Percentiles rank a stretch among this genome's conserved stretches.
Evolutionary conservation across 2,797 vertebrate species (phyloP).

Genomic region (Gymnocypris eckloni): DNA sequence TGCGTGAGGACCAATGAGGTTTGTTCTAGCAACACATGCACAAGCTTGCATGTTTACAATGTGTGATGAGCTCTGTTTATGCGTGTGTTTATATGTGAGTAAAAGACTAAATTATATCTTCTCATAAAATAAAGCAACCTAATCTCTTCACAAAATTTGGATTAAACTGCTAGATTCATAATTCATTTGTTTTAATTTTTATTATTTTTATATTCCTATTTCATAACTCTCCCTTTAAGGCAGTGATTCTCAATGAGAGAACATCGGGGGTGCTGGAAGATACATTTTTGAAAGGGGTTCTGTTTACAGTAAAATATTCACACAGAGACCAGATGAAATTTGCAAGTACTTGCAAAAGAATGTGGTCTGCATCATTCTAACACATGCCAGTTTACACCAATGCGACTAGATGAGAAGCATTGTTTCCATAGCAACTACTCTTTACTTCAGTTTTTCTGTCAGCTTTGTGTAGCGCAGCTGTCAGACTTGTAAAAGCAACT

Average conservation of each 20-base stretch:
- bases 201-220: background rate
- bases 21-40: background rate
- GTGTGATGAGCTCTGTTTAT: background rate
- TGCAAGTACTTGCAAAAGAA: background rate
- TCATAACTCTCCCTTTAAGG: background rate
- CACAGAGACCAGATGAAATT: background rate
- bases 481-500: background rate
- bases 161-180: background rate
- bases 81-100: background rate
- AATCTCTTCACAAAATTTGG: background rate
- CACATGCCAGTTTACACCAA: slow-evolving; percentile 4
- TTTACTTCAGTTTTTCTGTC: slow-evolving; percentile 21
- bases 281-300: background rate
- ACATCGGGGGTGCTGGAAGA: background rate
- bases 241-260: background rate
- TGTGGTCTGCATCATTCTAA: slow-evolving; percentile 12
- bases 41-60: background rate
- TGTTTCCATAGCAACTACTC: slow-evolving; percentile 40
- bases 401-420: background rate
- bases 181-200: background rate
- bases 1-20: background rate
- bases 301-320: slow-evolving; percentile 15
- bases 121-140: background rate
- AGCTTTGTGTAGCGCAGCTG: slow-evolving; percentile 1
- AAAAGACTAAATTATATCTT: background rate